Conservation (phyloP, 2,888 invertebrate species). For the Watsonalla binaria region DNA sequence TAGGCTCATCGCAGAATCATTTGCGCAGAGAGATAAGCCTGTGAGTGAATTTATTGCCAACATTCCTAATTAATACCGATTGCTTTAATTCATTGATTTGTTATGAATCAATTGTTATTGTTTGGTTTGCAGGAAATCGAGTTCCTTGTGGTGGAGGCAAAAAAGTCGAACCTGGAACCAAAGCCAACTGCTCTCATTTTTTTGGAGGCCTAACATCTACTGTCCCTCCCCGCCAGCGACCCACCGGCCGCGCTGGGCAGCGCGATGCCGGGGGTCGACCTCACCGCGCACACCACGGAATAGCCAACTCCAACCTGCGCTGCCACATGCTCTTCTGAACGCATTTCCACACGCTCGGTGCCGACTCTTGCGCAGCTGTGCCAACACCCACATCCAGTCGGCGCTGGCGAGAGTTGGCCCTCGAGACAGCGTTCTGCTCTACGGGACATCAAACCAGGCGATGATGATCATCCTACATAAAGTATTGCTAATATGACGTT, state of each 20-base stretch:
- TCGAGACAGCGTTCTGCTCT: constrained; percentile 39
- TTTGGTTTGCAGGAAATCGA: constrained; percentile 85
- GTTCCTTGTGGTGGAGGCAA: constrained; percentile 95
- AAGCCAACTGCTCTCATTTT: constrained; percentile 94
- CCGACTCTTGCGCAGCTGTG: neutral
- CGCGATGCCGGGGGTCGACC: constrained; percentile 79
- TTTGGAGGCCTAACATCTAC: constrained; percentile 95
- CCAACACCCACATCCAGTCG: neutral
- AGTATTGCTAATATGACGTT: constrained; percentile 42
- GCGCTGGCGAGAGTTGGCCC: neutral
- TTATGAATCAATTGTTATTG: no score
- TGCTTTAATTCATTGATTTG: no score
- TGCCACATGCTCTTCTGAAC: constrained; percentile 78
- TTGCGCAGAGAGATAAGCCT: constrained; percentile 90
- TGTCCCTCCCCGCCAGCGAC: constrained; percentile 91
- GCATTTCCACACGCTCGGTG: constrained; percentile 12
- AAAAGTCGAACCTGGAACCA: constrained; percentile 94
- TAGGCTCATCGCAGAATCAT: constrained; percentile 94
- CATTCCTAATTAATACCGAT: no score
- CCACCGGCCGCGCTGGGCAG: constrained; percentile 83
- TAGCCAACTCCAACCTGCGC: constrained; percentile 79
- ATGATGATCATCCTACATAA: constrained; percentile 35
- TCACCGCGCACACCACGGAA: constrained; percentile 79
- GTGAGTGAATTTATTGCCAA: constrained; percentile 25
- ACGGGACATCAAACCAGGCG: constrained; percentile 31